A percentile compares a stretch with the other conserved stretches of the same genome.
These are phyloP conservation scores for Adoxophyes honmai DNA, from an alignment of 1,140 invertebrate genomes.

Conservation along the genomic window DNA sequence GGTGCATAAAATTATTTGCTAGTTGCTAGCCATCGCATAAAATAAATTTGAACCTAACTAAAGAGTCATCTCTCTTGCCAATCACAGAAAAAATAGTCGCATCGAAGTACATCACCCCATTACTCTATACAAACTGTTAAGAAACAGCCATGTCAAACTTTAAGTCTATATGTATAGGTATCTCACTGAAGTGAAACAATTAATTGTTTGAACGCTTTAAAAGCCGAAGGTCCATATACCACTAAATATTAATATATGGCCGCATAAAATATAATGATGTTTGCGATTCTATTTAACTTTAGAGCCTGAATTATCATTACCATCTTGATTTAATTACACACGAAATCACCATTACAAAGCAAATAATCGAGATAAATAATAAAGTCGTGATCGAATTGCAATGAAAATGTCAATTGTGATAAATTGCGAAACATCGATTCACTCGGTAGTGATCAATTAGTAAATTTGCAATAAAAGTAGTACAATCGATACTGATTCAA, in stretches of 20 bases:
- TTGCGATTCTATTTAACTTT: not conserved
- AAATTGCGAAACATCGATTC: constrained; percentile 3
- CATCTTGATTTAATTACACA: not conserved
- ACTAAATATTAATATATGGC: not conserved
- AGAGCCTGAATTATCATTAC: not conserved
- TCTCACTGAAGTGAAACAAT: no score
- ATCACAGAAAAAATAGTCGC: no score
- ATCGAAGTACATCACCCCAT: no score
- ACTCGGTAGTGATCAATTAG: not conserved
- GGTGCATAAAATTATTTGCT: no score
- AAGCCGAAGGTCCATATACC: not conserved
- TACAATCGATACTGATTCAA: not conserved
- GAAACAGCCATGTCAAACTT: no score
- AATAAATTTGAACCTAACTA: no score
- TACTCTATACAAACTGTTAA: no score
- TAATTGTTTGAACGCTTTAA: no score
- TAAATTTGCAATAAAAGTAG: constrained; percentile 18
- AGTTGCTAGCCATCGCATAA: no score
- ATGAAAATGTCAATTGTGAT: constrained; percentile 15
- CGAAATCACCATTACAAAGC: not conserved
- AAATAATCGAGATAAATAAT: constrained; percentile 9
- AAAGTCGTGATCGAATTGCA: constrained; percentile 14
- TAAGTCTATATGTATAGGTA: no score
- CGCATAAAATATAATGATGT: not conserved
- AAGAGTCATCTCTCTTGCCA: no score